phyloP scores from a whole-genome alignment of 2,888 invertebrate genomes.

The Tiliacea citrago region DNA sequence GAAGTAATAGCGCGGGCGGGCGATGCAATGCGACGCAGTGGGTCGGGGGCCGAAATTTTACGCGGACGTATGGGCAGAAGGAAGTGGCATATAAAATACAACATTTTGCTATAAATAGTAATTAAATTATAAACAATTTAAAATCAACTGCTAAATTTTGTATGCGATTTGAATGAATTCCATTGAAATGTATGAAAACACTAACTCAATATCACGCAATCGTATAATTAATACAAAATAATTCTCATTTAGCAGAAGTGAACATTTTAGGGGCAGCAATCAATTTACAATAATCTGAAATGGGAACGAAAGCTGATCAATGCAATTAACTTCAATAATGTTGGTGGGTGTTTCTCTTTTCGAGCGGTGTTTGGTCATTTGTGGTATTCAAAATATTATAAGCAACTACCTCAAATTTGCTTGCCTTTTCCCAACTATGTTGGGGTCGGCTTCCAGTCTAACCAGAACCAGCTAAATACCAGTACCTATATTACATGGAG shows the following conservation, averaged over 20 bases:
- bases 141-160: background rate
- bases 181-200: background rate
- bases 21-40: background rate
- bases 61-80: background rate
- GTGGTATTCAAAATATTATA: slow-evolving; percentile 13
- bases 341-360: slow-evolving; percentile 18
- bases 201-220: background rate
- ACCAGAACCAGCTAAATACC: no score
- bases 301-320: slow-evolving; percentile 46
- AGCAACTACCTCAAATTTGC: background rate
- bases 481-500: no score
- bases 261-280: slow-evolving; percentile 48
- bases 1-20: background rate
- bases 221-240: background rate
- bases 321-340: slow-evolving; percentile 49
- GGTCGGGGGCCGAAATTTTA: no score
- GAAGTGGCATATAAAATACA: background rate
- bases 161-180: background rate
- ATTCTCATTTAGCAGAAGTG: background rate
- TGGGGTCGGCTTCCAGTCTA: no score
- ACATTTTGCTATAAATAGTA: no score
- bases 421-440: no score
- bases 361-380: slow-evolving; percentile 43
- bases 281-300: slow-evolving; percentile 54
- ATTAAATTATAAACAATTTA: background rate